Percentiles rank a stretch among this genome's conserved stretches.
Conservation (phyloP, 2,113 vertebrate genomes). For the Pangasianodon hypophthalmus region DNA sequence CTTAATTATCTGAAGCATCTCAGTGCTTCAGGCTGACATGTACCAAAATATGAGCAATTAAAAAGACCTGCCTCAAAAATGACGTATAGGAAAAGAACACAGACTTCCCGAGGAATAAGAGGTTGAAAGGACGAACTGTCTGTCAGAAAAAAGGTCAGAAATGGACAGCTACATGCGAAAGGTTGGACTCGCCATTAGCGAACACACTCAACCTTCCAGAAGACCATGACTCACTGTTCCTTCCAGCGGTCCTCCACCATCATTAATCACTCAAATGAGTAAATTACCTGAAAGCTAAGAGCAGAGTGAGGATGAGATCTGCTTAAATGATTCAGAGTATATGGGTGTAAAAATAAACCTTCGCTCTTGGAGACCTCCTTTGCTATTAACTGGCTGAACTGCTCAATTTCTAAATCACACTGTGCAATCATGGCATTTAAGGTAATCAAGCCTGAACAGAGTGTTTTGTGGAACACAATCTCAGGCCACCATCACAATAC, state of each 20-base stretch:
- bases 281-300: conserved; percentile 18
- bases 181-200: conserved; percentile 6
- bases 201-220: conserved; percentile 24
- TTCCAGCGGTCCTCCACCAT: neutral
- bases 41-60: neutral
- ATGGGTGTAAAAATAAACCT: neutral
- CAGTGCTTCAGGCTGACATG: neutral
- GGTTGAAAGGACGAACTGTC: neutral
- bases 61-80: neutral
- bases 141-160: conserved; percentile 20
- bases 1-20: neutral
- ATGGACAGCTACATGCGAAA: conserved; percentile 26
- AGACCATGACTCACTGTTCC: conserved; percentile 23
- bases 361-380: neutral
- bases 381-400: neutral
- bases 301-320: neutral
- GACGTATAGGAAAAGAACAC: neutral
- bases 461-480: neutral
- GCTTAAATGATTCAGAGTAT: neutral
- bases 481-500: neutral
- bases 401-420: neutral
- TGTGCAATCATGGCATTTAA: conserved; percentile 5
- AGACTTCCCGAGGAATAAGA: too few relatives aligned
- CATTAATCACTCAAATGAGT: conserved; percentile 23
- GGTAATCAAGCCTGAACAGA: neutral